Percentiles rank a stretch among this genome's conserved stretches.
phyloP scores from a whole-genome alignment of 1,140 invertebrate species.

The Lucilia sericata region DNA sequence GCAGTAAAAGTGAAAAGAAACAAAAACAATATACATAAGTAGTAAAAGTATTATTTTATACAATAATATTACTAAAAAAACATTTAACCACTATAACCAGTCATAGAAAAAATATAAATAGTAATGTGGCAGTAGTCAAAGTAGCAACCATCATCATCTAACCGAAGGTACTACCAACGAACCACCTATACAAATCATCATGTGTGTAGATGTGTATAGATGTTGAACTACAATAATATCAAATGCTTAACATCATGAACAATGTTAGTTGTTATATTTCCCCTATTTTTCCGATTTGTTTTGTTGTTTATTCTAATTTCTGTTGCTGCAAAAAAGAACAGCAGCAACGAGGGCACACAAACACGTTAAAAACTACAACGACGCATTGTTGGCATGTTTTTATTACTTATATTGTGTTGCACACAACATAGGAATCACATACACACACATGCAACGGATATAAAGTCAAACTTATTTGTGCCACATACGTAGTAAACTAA shows the following conservation, averaged over 20 bases:
- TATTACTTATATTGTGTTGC: neutral
- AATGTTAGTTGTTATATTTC: neutral
- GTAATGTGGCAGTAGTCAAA: neutral
- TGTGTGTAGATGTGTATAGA: neutral
- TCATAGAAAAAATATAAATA: neutral
- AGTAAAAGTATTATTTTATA: neutral
- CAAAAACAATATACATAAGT: neutral
- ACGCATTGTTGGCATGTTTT: neutral
- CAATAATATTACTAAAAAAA: neutral
- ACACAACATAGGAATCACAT: too few relatives aligned
- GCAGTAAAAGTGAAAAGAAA: slow-evolving; percentile 3
- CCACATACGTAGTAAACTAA: neutral
- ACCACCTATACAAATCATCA: neutral
- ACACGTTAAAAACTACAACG: neutral
- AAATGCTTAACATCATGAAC: slow-evolving; percentile 17
- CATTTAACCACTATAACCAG: neutral
- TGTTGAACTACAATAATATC: neutral
- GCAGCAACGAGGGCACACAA: neutral
- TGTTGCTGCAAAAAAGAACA: neutral
- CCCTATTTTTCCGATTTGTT: neutral
- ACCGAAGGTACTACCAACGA: neutral
- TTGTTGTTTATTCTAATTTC: neutral
- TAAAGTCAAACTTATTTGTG: slow-evolving; percentile 15
- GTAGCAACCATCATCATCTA: neutral
- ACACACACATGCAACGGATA: neutral